phyloP scores from a whole-genome alignment of 2,113 vertebrate genomes.

The Amphilophus citrinellus region DNA sequence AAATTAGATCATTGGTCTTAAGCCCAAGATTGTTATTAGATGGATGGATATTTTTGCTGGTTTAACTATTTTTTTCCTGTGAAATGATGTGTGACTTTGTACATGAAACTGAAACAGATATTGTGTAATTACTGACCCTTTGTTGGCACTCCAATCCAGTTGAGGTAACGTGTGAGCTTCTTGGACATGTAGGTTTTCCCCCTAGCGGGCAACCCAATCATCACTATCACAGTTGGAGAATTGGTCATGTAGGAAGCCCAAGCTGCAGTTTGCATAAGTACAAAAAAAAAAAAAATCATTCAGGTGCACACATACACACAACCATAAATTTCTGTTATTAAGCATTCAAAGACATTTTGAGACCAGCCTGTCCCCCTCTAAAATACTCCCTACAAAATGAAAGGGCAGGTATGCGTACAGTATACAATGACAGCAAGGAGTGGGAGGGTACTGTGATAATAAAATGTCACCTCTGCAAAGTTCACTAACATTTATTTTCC shows the following conservation, averaged over 20 bases:
- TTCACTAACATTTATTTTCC: slow-evolving; percentile 20
- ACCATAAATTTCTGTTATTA: neutral
- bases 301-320: neutral
- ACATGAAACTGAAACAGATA: neutral
- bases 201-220: slow-evolving; percentile 95
- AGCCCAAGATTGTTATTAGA: neutral
- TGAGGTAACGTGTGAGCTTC: slow-evolving; percentile 98
- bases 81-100: neutral
- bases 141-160: slow-evolving; percentile 98
- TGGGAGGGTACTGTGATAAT: slow-evolving; percentile 22
- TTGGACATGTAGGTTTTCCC: slow-evolving; percentile 96
- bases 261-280: slow-evolving; percentile 75
- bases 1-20: neutral
- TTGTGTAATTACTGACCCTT: slow-evolving; percentile 83
- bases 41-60: neutral
- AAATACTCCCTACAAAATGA: neutral
- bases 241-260: slow-evolving; percentile 99
- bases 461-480: slow-evolving; percentile 22
- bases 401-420: neutral
- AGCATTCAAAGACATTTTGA: neutral
- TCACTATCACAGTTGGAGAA: slow-evolving; percentile 94
- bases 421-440: neutral
- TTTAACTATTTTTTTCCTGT: neutral
- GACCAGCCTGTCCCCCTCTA: neutral
- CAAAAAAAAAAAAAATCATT: neutral